These are phyloP conservation scores for Periophthalmodon schlosseri DNA, from an alignment of 2,113 vertebrate species.

Conservation along the genomic window DNA sequence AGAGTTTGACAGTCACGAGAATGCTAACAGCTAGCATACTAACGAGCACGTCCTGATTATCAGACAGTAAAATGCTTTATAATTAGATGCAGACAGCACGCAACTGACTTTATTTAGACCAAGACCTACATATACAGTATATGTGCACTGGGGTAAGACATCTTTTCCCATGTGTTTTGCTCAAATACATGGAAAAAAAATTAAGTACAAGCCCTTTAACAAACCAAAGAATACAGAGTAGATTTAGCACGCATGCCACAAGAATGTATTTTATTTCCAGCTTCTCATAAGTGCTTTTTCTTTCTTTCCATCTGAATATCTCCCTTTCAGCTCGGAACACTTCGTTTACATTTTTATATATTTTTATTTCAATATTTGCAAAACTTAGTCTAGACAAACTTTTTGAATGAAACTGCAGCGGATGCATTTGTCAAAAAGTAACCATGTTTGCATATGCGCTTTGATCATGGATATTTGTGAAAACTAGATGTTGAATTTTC, in stretches of 20 bases:
- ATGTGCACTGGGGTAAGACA: too few species aligned
- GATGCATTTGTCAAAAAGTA: slow-evolving; percentile 19
- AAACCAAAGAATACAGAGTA: background rate
- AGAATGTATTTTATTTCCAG: slow-evolving; percentile 7
- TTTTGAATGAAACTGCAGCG: slow-evolving; percentile 1
- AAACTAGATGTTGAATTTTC: slow-evolving; percentile 11
- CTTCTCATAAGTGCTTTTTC: slow-evolving; percentile 12
- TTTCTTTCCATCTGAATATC: slow-evolving; percentile 24
- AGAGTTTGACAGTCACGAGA: too few species aligned
- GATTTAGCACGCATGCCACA: background rate
- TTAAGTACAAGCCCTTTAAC: background rate
- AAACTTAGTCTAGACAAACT: slow-evolving; percentile 23
- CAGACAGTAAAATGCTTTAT: too few species aligned
- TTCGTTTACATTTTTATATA: slow-evolving; percentile 6
- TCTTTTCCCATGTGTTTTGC: too few species aligned
- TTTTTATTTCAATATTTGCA: slow-evolving; percentile 32
- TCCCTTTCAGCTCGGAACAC: slow-evolving; percentile 7
- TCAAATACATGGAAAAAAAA: too few species aligned
- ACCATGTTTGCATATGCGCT: slow-evolving; percentile 10
- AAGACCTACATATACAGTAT: too few species aligned
- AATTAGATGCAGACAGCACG: too few species aligned
- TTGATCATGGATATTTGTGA: slow-evolving; percentile 21
- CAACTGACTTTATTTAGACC: too few species aligned
- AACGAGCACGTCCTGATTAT: too few species aligned
- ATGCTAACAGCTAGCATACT: too few species aligned